A percentile compares a stretch with the other conserved stretches of the same genome.
These are phyloP conservation scores for Phortica okadai DNA, from an alignment of 2,888 invertebrate genomes.

Conservation along the genomic window DNA sequence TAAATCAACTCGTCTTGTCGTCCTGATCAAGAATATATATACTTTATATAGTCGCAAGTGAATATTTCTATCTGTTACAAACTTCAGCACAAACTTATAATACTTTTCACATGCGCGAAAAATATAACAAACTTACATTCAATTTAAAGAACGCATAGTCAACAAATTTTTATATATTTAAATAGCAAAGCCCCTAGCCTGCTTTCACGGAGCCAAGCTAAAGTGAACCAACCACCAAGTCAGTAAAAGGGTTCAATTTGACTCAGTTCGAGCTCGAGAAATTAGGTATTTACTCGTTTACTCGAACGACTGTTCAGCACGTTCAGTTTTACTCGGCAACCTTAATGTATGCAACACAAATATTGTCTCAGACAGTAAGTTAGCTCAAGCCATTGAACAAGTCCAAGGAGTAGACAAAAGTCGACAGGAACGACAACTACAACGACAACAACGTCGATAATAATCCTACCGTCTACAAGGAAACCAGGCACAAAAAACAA, in stretches of 20 bases:
- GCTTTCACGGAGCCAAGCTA: too few species aligned
- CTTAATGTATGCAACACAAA: constrained; percentile 65
- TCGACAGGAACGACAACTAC: not conserved
- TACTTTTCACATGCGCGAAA: too few species aligned
- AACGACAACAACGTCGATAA: not conserved
- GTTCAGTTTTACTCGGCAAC: not conserved
- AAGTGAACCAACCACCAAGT: not conserved
- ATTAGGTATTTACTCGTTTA: not conserved
- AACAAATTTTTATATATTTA: too few species aligned
- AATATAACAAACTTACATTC: too few species aligned
- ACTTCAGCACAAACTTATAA: too few species aligned
- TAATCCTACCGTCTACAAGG: constrained; percentile 22
- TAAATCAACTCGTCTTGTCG: too few species aligned
- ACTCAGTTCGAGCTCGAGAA: not conserved
- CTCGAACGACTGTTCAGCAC: not conserved
- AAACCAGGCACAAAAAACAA: constrained; percentile 28
- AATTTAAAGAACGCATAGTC: too few species aligned
- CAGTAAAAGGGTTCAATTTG: not conserved
- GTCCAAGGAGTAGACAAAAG: constrained; percentile 22
- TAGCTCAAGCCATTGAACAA: constrained; percentile 43
- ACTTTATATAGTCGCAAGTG: too few species aligned
- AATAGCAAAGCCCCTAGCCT: too few species aligned
- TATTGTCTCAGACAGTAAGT: constrained; percentile 64
- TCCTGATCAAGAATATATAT: too few species aligned
- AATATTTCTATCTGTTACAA: too few species aligned